A percentile compares a stretch with the other conserved stretches of the same genome.
Conservation (phyloP, 2,797 vertebrate species). For the Microctenopoma lineatum region DNA sequence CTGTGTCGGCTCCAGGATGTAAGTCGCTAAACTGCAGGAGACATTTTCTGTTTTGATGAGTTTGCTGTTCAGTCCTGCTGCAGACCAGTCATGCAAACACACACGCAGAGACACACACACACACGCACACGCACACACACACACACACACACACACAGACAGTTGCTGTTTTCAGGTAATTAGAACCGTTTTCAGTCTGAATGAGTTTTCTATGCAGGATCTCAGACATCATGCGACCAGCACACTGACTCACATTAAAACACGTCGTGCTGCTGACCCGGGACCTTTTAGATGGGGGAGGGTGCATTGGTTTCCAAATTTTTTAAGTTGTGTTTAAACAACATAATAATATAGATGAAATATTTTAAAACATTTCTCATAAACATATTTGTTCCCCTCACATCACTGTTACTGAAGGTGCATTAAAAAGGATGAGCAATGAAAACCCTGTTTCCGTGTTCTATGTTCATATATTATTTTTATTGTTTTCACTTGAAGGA, state of each 20-base stretch:
- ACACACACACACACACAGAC: conserved; percentile 2
- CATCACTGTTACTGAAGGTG: too few species aligned
- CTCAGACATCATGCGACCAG: conserved; percentile 56
- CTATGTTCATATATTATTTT: too few species aligned
- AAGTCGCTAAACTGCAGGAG: not conserved
- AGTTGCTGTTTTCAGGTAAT: conserved; percentile 46
- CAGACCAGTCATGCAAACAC: conserved; percentile 24
- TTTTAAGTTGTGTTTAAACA: too few species aligned
- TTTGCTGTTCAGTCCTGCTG: conserved; percentile 1
- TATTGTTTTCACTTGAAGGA: too few species aligned
- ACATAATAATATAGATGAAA: too few species aligned
- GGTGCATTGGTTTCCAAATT: too few species aligned
- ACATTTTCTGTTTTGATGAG: not conserved
- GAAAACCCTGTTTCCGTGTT: too few species aligned
- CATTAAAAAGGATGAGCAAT: too few species aligned
- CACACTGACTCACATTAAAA: not conserved
- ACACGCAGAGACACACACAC: conserved; percentile 33
- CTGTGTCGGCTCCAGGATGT: not conserved
- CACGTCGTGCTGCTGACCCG: too few species aligned
- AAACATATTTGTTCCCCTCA: too few species aligned
- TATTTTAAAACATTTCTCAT: too few species aligned
- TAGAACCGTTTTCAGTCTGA: conserved; percentile 49
- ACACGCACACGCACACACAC: conserved; percentile 33
- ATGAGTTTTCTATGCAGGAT: conserved; percentile 41
- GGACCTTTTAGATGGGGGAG: too few species aligned